Evolutionary conservation across 2,113 vertebrate genomes (phyloP).

Genomic region (Sula dactylatra): DNA sequence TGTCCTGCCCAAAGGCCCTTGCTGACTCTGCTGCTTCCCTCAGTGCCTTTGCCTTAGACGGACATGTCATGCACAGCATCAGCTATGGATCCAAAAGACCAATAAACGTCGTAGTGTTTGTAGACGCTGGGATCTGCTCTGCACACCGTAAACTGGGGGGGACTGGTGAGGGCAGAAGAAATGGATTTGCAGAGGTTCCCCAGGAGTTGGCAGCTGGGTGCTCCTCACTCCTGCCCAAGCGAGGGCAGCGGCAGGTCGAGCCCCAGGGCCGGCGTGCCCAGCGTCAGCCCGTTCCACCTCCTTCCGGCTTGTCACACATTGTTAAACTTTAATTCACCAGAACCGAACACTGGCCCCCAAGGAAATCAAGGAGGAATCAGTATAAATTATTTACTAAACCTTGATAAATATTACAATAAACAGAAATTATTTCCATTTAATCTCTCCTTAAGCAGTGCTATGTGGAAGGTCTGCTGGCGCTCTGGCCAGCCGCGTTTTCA

Average conservation of each 20-base stretch:
- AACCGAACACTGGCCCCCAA: neutral
- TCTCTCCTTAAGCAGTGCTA: neutral
- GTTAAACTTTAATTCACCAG: neutral
- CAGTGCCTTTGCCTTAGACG: fast-evolving
- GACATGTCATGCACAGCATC: fast-evolving
- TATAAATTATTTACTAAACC: slow-evolving; percentile 59
- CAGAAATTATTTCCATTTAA: slow-evolving; percentile 34
- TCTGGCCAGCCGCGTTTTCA: fast-evolving
- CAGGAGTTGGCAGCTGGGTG: fast-evolving
- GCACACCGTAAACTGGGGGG: fast-evolving
- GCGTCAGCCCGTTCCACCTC: fast-evolving
- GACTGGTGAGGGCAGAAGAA: neutral
- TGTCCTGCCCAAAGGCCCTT: neutral
- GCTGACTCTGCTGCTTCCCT: neutral
- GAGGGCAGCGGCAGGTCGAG: fast-evolving
- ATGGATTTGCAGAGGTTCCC: neutral
- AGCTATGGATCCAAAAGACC: neutral
- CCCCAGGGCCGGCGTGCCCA: fast-evolving
- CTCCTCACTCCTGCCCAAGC: fast-evolving
- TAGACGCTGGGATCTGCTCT: neutral
- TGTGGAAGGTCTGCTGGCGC: fast-evolving
- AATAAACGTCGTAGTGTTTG: neutral
- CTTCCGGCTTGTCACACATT: neutral
- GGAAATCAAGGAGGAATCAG: slow-evolving; percentile 51
- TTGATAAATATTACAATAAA: slow-evolving; percentile 60